These are phyloP conservation scores for Thera britannica DNA, from an alignment of 2,888 invertebrate species.

Conservation along the genomic window DNA sequence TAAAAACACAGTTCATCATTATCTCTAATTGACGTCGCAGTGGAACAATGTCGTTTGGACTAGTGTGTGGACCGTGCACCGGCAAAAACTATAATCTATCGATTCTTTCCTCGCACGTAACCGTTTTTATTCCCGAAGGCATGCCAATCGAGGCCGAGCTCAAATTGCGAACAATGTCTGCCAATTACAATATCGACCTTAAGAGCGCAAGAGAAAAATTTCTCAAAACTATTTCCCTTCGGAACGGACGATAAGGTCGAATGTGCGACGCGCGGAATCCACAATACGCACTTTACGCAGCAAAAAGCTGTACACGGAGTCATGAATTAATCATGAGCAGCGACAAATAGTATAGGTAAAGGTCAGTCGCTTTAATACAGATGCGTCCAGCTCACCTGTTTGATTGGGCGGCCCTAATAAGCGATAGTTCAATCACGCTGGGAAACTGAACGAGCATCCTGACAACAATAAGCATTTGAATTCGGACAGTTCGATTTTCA, in stretches of 20 bases:
- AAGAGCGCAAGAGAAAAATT: constrained; percentile 53
- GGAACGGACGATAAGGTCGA: constrained; percentile 46
- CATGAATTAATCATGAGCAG: constrained; percentile 78
- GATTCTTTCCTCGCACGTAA: constrained; percentile 74
- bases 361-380: constrained; percentile 76
- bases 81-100: constrained; percentile 79
- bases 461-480: constrained; percentile 22
- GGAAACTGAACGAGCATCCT: constrained; percentile 18
- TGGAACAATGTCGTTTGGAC: constrained; percentile 72
- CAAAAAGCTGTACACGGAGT: constrained; percentile 65
- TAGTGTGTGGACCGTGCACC: constrained; percentile 56
- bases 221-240: constrained; percentile 44
- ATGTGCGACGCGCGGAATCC: constrained; percentile 49
- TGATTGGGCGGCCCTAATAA: constrained; percentile 54
- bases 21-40: constrained; percentile 77
- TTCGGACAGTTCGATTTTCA: constrained; percentile 41
- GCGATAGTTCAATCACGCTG: constrained; percentile 37
- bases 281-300: constrained; percentile 65
- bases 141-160: constrained; percentile 66
- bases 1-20: constrained; percentile 75
- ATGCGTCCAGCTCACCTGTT: constrained; percentile 67
- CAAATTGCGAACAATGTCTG: constrained; percentile 59
- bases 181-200: constrained; percentile 75
- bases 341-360: constrained; percentile 79
- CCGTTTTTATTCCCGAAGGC: constrained; percentile 70